Base-by-base conservation (phyloP, 2,888 invertebrate genomes). In the Aporophyla nigra region DNA sequence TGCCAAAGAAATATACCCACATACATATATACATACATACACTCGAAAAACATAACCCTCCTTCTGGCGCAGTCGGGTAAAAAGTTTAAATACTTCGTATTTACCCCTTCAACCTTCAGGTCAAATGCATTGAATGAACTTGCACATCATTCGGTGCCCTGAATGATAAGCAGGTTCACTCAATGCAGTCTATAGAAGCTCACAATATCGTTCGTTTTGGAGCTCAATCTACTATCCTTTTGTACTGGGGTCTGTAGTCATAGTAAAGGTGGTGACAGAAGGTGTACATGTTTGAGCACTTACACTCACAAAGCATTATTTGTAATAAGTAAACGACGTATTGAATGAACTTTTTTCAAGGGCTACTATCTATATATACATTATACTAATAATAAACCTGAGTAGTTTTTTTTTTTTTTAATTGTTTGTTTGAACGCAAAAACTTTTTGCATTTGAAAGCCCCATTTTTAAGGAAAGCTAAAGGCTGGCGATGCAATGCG, bases 181-280 rank as follows among this genome's bases (percentile, higher is more conserved):
- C 61, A 49, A 49, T 83, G 79, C 53, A 9, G 51, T 63, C 24
- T 56, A 63, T n/a, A 70, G 72, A 59, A 70, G 54, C 12, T 19
- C 33, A 85, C 83, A 71, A 86, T 83, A 58, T 73, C 61, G 33
- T 65, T 73, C 68, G 61, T 61, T 85, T 63, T 46, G 24, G 5
- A 76, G 71, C 58, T 58, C 33, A 71, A 58, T 82, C 72, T 56
- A 46, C 61, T 21, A n/a, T 61, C 27, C 63, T 78, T 61, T 86
- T 83, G 83, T 86, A 69, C n/a, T 24, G 19, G 10, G 19, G 3
- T 4, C 40, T 49, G 2, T 24, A 10, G 43, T 19, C 61, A 61
- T 43, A 24, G 3, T 7, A 27, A 14, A 78, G 14, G 2, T 65
- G n/a, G 10, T 7, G 0, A 7, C 71, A 74, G 78, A 83, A 83